These are phyloP conservation scores for Mesitornis unicolor DNA, from an alignment of 2,113 vertebrate genomes.

Conservation along the genomic window DNA sequence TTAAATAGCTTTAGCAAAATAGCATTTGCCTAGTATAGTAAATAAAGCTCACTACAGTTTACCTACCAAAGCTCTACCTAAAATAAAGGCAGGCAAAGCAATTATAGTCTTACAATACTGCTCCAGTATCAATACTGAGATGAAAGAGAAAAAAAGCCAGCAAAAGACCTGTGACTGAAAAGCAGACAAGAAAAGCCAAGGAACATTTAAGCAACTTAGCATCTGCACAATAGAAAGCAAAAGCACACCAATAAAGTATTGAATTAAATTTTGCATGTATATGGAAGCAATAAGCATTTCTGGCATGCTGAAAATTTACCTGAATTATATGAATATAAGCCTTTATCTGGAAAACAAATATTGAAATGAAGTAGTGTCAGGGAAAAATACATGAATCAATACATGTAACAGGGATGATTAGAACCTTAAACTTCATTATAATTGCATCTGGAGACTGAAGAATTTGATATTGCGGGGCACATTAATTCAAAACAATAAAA, in stretches of 20 bases:
- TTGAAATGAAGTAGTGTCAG: constrained; percentile 78
- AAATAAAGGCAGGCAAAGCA: constrained; percentile 40
- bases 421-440: constrained; percentile 12
- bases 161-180: neutral
- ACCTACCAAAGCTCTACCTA: constrained; percentile 30
- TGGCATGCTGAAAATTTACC: constrained; percentile 84
- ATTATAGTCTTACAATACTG: neutral
- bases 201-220: constrained; percentile 38
- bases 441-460: neutral
- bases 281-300: constrained; percentile 65
- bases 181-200: constrained; percentile 52
- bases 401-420: constrained; percentile 57
- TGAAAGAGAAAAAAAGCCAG: neutral
- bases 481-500: neutral
- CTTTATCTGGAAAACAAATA: constrained; percentile 90
- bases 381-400: constrained; percentile 53
- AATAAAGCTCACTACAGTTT: neutral
- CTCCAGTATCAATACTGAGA: neutral
- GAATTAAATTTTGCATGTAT: constrained; percentile 32
- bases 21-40: neutral
- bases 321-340: constrained; percentile 91
- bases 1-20: neutral
- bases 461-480: neutral
- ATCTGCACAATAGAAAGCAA: constrained; percentile 53
- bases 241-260: constrained; percentile 60